Conservation (phyloP, 2,113 vertebrate species). For the Crotalus viridis region DNA sequence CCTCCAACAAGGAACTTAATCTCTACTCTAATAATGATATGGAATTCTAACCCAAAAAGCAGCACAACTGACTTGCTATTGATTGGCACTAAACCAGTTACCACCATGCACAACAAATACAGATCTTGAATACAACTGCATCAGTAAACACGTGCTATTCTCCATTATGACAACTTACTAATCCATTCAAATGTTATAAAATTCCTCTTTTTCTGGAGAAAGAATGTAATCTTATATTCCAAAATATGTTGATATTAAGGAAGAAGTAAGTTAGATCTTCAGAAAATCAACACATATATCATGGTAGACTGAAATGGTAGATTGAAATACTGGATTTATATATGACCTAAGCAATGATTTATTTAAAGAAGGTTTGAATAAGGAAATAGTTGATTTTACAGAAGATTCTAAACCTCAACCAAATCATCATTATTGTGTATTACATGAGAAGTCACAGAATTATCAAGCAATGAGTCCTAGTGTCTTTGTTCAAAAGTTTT, state of each 20-base stretch:
- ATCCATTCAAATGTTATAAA: not conserved
- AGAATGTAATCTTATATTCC: not conserved
- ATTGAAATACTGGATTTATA: not conserved
- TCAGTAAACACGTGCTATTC: not conserved
- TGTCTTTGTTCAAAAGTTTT: not conserved
- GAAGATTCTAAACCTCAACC: not conserved
- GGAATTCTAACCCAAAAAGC: not conserved
- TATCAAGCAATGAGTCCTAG: not conserved
- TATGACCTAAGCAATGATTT: not conserved
- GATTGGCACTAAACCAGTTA: not conserved
- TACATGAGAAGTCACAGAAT: not conserved
- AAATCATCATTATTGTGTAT: not conserved
- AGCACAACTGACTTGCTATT: not conserved
- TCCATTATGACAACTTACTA: not conserved
- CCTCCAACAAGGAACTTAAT: not conserved
- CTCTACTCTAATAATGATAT: not conserved
- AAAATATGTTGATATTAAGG: not conserved
- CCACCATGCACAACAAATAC: not conserved
- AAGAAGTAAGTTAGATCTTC: not conserved
- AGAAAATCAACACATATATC: not conserved
- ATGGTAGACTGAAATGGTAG: not conserved
- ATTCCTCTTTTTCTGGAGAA: not conserved
- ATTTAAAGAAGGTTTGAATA: not conserved
- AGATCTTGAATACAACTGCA: not conserved
- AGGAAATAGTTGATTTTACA: not conserved